Evolutionary conservation across 2,113 vertebrate genomes (phyloP).

Genomic region (Glaucomys volans): DNA sequence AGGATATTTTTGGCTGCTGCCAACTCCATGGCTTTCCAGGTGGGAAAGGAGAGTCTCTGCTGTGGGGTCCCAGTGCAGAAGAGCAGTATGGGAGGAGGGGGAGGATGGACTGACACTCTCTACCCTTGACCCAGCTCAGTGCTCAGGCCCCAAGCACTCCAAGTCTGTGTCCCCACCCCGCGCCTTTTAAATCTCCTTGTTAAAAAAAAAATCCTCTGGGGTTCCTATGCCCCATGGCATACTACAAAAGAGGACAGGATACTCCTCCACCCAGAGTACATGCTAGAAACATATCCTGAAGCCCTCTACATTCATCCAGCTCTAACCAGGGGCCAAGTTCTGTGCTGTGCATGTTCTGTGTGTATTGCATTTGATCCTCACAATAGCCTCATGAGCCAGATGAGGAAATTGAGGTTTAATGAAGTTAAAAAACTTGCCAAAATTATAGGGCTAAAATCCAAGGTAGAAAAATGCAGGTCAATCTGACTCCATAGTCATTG

Average conservation of each 20-base stretch:
- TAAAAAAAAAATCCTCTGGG: background rate
- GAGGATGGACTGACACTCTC: background rate
- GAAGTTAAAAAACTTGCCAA: background rate
- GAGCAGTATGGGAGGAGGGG: background rate
- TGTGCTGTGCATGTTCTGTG: background rate
- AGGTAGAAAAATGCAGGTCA: background rate
- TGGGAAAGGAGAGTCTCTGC: constrained; percentile 64
- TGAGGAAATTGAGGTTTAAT: background rate
- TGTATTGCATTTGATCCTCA: background rate
- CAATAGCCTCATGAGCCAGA: background rate
- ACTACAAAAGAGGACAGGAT: background rate
- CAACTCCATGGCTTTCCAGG: constrained; percentile 94
- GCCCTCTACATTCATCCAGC: background rate
- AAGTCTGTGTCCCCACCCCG: background rate
- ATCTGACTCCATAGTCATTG: background rate
- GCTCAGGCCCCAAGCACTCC: background rate
- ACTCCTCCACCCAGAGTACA: background rate
- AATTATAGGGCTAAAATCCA: background rate
- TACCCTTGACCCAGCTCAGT: background rate
- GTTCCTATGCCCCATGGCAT: background rate
- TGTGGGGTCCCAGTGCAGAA: background rate
- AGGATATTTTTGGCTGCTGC: constrained; percentile 90
- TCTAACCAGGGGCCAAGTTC: background rate
- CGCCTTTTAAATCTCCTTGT: background rate
- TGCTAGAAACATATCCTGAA: background rate